Conservation (phyloP, 2,888 invertebrate species). For the Unio delphinus region DNA sequence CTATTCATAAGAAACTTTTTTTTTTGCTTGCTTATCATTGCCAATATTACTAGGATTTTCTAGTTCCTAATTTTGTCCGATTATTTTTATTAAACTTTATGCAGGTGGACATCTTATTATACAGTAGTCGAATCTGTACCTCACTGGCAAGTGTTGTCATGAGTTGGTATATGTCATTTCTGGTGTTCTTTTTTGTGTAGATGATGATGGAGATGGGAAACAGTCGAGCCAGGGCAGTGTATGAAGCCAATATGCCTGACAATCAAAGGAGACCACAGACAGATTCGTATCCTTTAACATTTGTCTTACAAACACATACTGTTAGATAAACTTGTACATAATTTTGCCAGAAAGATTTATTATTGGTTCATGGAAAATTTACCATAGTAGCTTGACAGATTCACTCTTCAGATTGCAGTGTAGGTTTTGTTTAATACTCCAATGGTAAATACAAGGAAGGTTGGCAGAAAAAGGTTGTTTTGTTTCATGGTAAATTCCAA, state of each 20-base stretch:
- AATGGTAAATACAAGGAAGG: no score
- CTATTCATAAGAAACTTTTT: no score
- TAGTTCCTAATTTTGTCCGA: no score
- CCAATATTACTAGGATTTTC: no score
- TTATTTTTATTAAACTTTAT: no score
- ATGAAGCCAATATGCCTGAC: constrained; percentile 96
- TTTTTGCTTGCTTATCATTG: no score
- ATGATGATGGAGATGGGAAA: constrained; percentile 98
- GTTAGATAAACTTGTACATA: not conserved
- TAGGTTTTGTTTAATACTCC: not conserved
- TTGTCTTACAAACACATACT: not conserved
- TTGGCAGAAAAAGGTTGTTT: no score
- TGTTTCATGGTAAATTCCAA: no score
- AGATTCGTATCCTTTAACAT: constrained; percentile 73
- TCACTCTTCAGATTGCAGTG: not conserved
- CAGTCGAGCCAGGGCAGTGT: constrained; percentile 92
- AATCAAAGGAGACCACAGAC: constrained; percentile 91
- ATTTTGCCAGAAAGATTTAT: not conserved
- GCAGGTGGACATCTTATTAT: no score
- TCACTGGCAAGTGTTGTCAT: no score
- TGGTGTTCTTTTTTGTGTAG: constrained; percentile 66
- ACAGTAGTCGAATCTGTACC: no score
- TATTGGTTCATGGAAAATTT: not conserved
- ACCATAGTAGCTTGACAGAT: not conserved
- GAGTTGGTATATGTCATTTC: not conserved